A percentile compares a stretch with the other conserved stretches of the same genome.
phyloP scores from a whole-genome alignment of 2,113 vertebrate species.

The Anarrhichthys ocellatus region DNA sequence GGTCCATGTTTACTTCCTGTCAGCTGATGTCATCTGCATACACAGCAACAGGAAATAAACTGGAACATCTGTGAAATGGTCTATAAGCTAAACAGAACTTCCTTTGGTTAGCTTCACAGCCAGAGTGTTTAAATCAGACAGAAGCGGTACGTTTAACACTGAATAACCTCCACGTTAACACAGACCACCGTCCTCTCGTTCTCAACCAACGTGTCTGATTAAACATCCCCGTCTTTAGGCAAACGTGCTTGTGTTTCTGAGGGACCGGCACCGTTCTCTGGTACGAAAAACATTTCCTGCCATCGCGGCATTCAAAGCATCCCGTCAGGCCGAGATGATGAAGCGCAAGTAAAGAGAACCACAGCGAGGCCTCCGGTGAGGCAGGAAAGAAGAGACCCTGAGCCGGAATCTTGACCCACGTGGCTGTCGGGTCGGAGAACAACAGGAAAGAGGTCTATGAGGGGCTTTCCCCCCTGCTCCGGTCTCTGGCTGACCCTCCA shows the following conservation, averaged over 20 bases:
- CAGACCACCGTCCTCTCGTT: background rate
- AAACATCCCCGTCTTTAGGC: background rate
- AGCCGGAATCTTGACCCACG: slow-evolving; percentile 19
- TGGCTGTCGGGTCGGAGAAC: slow-evolving; percentile 31
- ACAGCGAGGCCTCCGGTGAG: background rate
- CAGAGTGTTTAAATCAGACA: too few species aligned
- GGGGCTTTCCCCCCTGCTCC: slow-evolving; percentile 43
- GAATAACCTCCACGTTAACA: background rate
- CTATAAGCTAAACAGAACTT: too few species aligned
- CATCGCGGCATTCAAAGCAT: slow-evolving; percentile 24
- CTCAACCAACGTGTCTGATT: background rate
- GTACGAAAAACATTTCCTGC: slow-evolving; percentile 61
- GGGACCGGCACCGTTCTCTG: background rate
- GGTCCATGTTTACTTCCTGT: too few species aligned
- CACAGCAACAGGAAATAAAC: too few species aligned
- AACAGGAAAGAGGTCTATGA: slow-evolving; percentile 72
- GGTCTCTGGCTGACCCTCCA: slow-evolving; percentile 30
- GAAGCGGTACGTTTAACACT: too few species aligned
- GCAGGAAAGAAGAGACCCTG: slow-evolving; percentile 18
- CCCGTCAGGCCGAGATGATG: slow-evolving; percentile 6
- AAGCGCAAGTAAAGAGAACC: slow-evolving; percentile 14
- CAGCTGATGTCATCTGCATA: too few species aligned
- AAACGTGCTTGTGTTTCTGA: background rate
- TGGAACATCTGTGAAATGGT: too few species aligned
- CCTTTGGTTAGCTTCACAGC: too few species aligned